These are phyloP conservation scores for Frankliniella intonsa DNA, from an alignment of 2,888 invertebrate genomes.

Conservation along the genomic window DNA sequence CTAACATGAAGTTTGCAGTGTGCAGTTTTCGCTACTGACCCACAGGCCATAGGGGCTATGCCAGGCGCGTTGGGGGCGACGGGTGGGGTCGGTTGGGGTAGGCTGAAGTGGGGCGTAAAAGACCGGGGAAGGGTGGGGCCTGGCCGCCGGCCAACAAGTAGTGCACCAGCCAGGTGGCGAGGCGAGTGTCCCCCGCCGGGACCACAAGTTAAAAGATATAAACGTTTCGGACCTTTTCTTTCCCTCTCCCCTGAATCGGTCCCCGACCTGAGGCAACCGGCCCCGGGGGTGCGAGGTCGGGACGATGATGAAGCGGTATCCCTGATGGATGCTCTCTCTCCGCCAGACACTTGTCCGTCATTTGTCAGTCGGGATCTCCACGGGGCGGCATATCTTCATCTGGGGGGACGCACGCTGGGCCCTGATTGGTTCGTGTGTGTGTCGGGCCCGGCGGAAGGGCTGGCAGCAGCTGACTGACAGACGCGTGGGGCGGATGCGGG, in stretches of 20 bases:
- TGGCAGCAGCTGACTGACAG: not conserved
- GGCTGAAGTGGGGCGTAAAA: not conserved
- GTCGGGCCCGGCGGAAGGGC: not conserved
- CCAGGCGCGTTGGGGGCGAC: no score
- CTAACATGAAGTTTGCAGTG: constrained; percentile 16
- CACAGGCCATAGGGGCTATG: not conserved
- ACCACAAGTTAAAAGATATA: no score
- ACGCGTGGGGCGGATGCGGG: not conserved
- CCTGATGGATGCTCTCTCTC: not conserved
- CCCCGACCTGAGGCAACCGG: not conserved
- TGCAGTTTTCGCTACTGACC: constrained; percentile 13
- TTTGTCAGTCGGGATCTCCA: not conserved
- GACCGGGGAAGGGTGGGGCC: not conserved
- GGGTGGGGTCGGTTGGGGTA: not conserved
- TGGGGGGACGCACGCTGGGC: not conserved
- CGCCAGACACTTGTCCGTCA: constrained; percentile 9
- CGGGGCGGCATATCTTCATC: not conserved
- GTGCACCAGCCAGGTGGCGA: not conserved
- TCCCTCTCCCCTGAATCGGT: no score
- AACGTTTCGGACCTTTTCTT: no score
- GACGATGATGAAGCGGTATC: not conserved
- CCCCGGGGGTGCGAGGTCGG: not conserved
- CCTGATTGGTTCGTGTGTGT: constrained; percentile 17
- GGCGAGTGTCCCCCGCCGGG: not conserved
- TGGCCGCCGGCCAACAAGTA: not conserved